Evolutionary conservation across 2,113 vertebrate genomes (phyloP), one percentile per base, ranked within the genome.

Genomic region (Nerophis lumbriciformis): DNA sequence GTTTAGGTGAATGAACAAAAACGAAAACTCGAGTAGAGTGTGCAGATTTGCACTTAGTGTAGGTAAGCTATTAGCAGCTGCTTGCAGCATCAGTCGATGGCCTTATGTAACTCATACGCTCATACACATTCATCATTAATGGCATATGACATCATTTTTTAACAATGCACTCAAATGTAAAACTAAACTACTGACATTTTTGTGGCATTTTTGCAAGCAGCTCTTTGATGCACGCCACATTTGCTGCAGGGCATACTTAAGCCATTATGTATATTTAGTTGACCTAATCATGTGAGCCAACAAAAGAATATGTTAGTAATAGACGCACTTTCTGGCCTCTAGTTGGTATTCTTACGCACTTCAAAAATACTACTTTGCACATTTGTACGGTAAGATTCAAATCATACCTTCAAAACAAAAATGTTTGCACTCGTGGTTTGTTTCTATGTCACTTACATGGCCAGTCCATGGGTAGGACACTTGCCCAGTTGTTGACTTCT

Each of bases 21-120:
- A 56, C 15, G 53, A 63, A 56, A 69, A 39, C 44, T 48, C 12
- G 35, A 67, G 51, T 38, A 47, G 11, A 73, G 57, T 63, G 58
- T 74, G 39, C 64, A 38, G 62, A 66, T 76, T 19, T 69, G n/a
- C 59, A 42, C 61, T 71, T 35, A 39, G 54, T 63, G 48, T 61
- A 16, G 61, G 35, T n/a, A 50, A 13, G 58, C 48, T 63, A 65
- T 54, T 42, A 77, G 71, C 66, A 52, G 44, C 51, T 65, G 38
- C 61, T 75, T 80, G 54, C 63, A 75, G 68, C 47, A 51, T 79
- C 54, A 58, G 58, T 63, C 42, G 39, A 44, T 69, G 59, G 51
- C 65, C 63, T 75, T 72, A 63, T 11, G 5, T 54, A 44, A 53
- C 66, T 53, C 44, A 56, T 15, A 66, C 48, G 62, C 51, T 7